Conservation (phyloP, 1,140 invertebrate genomes). For the Drosophila melanogaster region Release_6_plus_ISO1_MT NT_037436.4:18268501-18269000, state of each 20-base stretch:
- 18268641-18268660: slow-evolving; percentile 50
- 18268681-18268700: slow-evolving; percentile 5
- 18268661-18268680: slow-evolving; percentile 50
- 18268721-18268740: background rate
- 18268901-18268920: slow-evolving; percentile 14
- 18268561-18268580: slow-evolving; percentile 72
- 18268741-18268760: background rate
- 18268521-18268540: slow-evolving; percentile 46
- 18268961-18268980: slow-evolving; percentile 54
- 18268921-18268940: slow-evolving; percentile 60
- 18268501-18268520: slow-evolving; percentile 81
- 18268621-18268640: slow-evolving; percentile 81
- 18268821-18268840: too few species aligned
- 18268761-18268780: too few species aligned
- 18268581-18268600: slow-evolving; percentile 61
- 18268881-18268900: background rate
- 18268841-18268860: too few species aligned
- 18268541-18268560: slow-evolving; percentile 46
- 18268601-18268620: slow-evolving; percentile 82
- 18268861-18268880: background rate
- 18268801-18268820: too few species aligned
- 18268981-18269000: slow-evolving; percentile 21
- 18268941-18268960: slow-evolving; percentile 63
- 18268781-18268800: too few species aligned
- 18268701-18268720: background rate